Base-by-base conservation (phyloP, 2,797 vertebrate genomes). In the Dermochelys coriacea region DNA sequence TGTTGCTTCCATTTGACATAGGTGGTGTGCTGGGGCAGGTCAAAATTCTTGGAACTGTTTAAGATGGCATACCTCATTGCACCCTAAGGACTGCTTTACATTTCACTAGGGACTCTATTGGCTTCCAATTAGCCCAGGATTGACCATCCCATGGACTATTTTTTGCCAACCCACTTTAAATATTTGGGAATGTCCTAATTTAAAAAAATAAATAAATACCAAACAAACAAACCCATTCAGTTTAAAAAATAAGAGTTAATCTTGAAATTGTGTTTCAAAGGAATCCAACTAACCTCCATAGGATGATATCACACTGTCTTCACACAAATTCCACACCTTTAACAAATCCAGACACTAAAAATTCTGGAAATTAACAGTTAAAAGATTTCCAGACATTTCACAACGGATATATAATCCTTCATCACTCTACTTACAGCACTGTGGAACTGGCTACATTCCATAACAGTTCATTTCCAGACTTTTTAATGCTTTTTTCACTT, bases 241-340 rank as follows among this genome's bases (percentile, higher is more conserved):
- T 75, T 47, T 15, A 0, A 1, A 0, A 0, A 64, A 74, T 5
- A 45, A 47, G 12, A 5, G 16, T 1, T 29, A 47, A 51, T 4
- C 0, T 1, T 45, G 50, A 78, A 64, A 87, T 51, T 41, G 12
- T 64, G 49, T 16, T 89, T 89, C 29, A 52, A 52, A 55, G 8
- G 3, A 9, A 52, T 85, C 10, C 23, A 86, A 14, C 47, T 21
- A 0, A 64, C 86, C 80, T 25, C 29, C 47, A 86, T 77, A 86
- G 92, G 86, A 54, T 27, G 82, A 8, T 8, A 82, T 96, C 88
- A 59, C 21, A 23, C 21, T 45, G 4, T 74, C 41, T 74, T 74
- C 23, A 45, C 37, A 74, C 45, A 74, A 37, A 25, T 14, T 5
- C 18, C 21, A 12, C 11, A 23, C 21, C 41, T 41, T 41, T 41